Evolutionary conservation across 1,140 invertebrate genomes (phyloP), one percentile per base, ranked within the genome.

Genomic region (Drosophila seguyi): DNA sequence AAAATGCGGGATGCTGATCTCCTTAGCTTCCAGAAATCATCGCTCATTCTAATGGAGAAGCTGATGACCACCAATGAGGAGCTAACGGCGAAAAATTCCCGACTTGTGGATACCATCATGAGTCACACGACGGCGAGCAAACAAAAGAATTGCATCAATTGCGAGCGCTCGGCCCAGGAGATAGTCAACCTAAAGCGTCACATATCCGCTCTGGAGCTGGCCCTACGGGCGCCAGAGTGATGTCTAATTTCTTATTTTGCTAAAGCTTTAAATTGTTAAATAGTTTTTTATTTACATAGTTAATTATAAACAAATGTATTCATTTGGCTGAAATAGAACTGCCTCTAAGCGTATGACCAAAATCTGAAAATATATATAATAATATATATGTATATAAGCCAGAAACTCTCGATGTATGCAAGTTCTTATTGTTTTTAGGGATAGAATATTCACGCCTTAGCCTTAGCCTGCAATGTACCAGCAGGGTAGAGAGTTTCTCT

Each of bases 1-100:
- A 25, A 25, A 1, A 2, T 7, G 7, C 44, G 44, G 20, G 20
- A 45, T 16, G 69, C 87, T 31, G 75, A 71, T 0, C 20, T 86
- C 3, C 10, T 11, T 13, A 20, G 0, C 3, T 75, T 75, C 2
- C 44, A 82, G 5, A 75, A 50, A 8, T 41, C 60, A 8, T 73
- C 83, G 16, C 75, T 0, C 56, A 50, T 29, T 16, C 39, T 3
- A 13, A 65, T 7, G 39, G 59, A 83, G 3, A 41, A 81, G 6
- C 41, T 86, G 11, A 6, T 78, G 0, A 4, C 6, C 20, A 47
- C 75, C 18, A 86, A 86, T 31, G 56, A 52, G 10, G 79, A 87
- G 1, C 52, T 86, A 0, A 65, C 56, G 4, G 6, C 29, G 6
- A 79, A 57, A 6, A 87, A 87, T 6, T 1, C 22, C 3, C 22